Evolutionary conservation across 2,888 invertebrate genomes (phyloP), one percentile per base, ranked within the genome.

Genomic region (Teinopalpus imperialis): DNA sequence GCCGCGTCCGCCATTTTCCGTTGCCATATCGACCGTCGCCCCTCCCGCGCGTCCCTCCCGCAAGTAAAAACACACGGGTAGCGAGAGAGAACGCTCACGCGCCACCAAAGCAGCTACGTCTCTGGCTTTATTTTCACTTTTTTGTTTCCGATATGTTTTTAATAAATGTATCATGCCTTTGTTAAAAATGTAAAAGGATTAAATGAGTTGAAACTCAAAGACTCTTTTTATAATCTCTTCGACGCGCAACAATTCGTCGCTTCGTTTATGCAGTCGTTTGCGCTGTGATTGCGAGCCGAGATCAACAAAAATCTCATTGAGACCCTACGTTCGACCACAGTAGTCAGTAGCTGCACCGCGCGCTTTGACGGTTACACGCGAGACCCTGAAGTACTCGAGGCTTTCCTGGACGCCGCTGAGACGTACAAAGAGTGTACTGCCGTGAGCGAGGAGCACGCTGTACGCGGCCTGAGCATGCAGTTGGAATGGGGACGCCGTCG

Each of bases 401-500:
- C 54, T 1, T 54, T 54, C 24, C 23, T 52, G 3, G 51, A 52
- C 23, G 42, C 46, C 2, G 37, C 48, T 2, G 10, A 47, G 21
- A 13, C 44, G 1, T 53, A 44, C 27, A 51, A 51, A 18, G 54
- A 55, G 8, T 55, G 54, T 16, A n/a, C 43, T 1, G 8, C 30
- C 21, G 42, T 53, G 10, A 48, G 35, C 2, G 51, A 55, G 23
- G 48, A 45, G 8, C 44, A 53, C 29, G 52, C 51, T 2, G 20
- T 53, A 3, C 37, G 47, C 6, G 53, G 51, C 1, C 14, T 53
- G 2, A 47, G 49, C 5, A 53, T 53, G 51, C 35, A 51, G 5
- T 31, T 53, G 4, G 23, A 7, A 20, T n/a, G 53, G 45, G 0
- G 29, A 51, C 3, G 51, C 49, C 0, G 51, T 49, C n/a, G 31